phyloP scores from a whole-genome alignment of 2,797 vertebrate genomes.

The Glossophaga mutica region DNA sequence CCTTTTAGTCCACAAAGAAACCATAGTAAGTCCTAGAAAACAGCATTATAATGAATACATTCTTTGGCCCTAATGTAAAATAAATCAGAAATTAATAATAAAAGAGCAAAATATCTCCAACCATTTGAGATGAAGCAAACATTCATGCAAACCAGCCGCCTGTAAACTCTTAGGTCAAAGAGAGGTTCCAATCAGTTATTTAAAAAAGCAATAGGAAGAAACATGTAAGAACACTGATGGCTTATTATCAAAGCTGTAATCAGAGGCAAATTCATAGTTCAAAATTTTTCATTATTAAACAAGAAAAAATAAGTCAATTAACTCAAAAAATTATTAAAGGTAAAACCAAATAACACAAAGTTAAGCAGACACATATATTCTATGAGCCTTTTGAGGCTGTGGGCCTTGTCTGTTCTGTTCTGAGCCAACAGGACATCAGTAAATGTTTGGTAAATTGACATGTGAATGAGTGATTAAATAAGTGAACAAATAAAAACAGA shows the following conservation, averaged over 20 bases:
- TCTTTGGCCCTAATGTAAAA: background rate
- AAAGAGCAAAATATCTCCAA: background rate
- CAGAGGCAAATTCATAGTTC: conserved; percentile 18
- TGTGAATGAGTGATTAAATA: background rate
- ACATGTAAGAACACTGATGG: background rate
- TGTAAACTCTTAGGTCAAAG: background rate
- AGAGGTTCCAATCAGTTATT: background rate
- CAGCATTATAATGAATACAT: background rate
- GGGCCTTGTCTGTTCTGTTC: background rate
- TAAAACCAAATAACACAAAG: background rate
- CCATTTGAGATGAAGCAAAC: background rate
- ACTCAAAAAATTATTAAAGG: background rate
- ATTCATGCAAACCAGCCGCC: background rate
- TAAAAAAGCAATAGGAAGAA: background rate
- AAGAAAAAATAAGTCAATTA: background rate
- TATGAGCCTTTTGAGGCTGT: background rate
- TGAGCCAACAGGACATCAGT: background rate
- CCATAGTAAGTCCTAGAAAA: background rate
- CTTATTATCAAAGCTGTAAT: background rate
- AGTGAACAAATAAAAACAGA: background rate
- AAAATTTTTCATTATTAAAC: background rate
- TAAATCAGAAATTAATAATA: background rate
- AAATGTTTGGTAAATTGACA: background rate
- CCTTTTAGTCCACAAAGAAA: background rate
- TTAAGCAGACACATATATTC: background rate